These are phyloP conservation scores for Grallaria varia DNA, from an alignment of 2,113 vertebrate species.

Conservation along the genomic window DNA sequence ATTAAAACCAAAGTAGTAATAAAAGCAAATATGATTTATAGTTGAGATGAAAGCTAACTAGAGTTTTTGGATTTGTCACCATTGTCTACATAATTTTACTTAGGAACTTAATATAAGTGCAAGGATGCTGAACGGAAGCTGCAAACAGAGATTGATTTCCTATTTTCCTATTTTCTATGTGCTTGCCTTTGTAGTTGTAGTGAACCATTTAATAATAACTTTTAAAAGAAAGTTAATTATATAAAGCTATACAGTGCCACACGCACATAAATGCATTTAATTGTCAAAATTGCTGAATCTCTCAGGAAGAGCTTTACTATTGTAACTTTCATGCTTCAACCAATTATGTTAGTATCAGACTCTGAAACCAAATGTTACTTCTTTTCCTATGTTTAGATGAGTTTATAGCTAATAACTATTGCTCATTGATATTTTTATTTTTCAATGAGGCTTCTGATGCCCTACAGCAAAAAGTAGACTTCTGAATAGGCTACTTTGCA, in stretches of 20 bases:
- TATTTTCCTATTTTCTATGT: background rate
- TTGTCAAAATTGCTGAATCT: background rate
- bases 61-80: background rate
- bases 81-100: background rate
- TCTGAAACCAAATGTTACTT: background rate
- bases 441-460: background rate
- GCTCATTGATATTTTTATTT: background rate
- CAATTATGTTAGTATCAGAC: background rate
- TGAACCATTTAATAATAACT: background rate
- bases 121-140: background rate
- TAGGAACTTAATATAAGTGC: background rate
- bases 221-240: conserved; percentile 9
- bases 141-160: background rate
- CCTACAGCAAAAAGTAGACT: background rate
- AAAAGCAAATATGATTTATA: background rate
- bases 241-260: background rate
- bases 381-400: background rate
- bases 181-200: background rate
- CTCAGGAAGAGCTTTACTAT: background rate
- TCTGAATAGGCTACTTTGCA: background rate
- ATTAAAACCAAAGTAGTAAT: background rate
- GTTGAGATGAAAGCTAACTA: background rate
- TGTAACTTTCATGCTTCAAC: background rate
- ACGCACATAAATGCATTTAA: background rate
- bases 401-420: background rate